These are phyloP conservation scores for Mimachlamys varia DNA, from an alignment of 2,888 invertebrate species.

Conservation along the genomic window DNA sequence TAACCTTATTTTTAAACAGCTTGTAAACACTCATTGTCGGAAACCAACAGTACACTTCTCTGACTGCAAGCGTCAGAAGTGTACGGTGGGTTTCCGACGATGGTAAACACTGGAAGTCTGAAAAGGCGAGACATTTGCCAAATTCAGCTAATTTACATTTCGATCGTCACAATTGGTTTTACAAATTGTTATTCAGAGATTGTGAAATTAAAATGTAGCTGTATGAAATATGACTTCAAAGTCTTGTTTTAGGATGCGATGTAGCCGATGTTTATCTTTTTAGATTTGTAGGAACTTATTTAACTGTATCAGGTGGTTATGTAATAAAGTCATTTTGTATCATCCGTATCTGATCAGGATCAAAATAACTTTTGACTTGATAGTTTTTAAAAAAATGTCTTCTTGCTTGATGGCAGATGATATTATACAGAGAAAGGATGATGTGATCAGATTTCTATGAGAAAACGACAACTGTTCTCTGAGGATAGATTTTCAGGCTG, in stretches of 20 bases:
- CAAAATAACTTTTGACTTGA: background rate
- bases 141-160: no score
- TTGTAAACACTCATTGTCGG: no score
- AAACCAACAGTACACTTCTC: no score
- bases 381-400: background rate
- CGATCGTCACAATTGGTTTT: no score
- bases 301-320: background rate
- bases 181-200: no score
- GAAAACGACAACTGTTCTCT: conserved; percentile 1
- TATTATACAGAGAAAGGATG: background rate
- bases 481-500: background rate
- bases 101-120: no score
- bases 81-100: no score
- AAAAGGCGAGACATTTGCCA: no score
- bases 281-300: background rate
- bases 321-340: background rate
- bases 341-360: background rate
- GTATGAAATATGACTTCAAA: background rate
- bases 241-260: background rate
- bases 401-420: background rate
- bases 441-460: background rate
- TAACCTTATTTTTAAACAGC: no score
- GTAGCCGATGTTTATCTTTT: background rate
- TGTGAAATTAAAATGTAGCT: background rate
- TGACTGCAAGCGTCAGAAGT: no score